These are phyloP conservation scores for Dendrolimus houi DNA, from an alignment of 2,888 invertebrate genomes.

Conservation along the genomic window DNA sequence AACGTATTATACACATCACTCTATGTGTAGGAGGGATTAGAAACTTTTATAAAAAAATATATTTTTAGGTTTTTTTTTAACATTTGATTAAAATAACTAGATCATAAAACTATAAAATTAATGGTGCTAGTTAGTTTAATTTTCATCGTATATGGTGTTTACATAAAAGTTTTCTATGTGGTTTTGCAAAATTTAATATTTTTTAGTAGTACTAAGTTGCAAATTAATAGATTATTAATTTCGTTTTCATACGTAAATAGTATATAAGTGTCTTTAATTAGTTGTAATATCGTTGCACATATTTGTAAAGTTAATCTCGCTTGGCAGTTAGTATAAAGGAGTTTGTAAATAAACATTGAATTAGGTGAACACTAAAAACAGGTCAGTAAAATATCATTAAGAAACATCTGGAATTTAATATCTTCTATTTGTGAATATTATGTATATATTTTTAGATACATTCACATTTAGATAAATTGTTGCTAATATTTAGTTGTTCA, in stretches of 20 bases:
- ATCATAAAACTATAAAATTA: conserved; percentile 14
- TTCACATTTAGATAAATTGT: too few species aligned
- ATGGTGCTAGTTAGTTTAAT: conserved; percentile 32
- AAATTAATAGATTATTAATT: too few species aligned
- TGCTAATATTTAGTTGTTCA: too few species aligned
- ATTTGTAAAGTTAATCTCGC: conserved; percentile 4
- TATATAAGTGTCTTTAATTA: too few species aligned
- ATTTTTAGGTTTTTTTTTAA: background rate
- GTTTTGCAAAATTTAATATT: conserved; percentile 4
- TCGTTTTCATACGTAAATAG: background rate
- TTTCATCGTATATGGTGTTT: background rate
- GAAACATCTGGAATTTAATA: background rate
- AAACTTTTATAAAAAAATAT: too few species aligned
- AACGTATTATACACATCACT: too few species aligned
- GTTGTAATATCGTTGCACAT: conserved; percentile 6
- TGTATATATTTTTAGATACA: too few species aligned
- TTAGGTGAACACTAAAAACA: conserved; percentile 39
- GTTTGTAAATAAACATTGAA: conserved; percentile 5
- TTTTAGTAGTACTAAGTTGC: background rate
- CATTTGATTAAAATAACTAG: conserved; percentile 3
- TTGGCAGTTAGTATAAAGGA: conserved; percentile 2
- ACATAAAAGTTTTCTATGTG: conserved; percentile 5
- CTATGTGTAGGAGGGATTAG: too few species aligned
- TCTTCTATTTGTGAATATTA: too few species aligned
- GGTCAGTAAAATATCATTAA: conserved; percentile 33